phyloP scores from a whole-genome alignment of 2,888 invertebrate genomes.

The Stenodema calcarata region DNA sequence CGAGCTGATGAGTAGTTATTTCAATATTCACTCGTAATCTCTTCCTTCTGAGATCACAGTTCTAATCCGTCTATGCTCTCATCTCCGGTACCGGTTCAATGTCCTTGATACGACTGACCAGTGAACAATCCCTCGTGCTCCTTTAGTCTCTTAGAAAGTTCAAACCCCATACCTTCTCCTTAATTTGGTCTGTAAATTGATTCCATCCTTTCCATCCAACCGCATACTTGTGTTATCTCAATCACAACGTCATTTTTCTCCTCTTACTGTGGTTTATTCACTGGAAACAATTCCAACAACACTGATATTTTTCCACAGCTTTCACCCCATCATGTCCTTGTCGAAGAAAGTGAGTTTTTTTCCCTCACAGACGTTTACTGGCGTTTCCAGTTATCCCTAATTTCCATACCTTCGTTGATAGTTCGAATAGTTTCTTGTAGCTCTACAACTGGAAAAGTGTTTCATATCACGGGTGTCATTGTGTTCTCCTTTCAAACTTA shows the following conservation, averaged over 20 bases:
- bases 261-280: not conserved
- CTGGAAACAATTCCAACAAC: not conserved
- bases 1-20: not conserved
- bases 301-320: not conserved
- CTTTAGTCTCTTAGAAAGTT: not conserved
- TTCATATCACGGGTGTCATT: no score
- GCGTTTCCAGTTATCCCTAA: not conserved
- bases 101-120: not conserved
- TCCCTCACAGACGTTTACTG: not conserved
- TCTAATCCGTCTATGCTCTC: not conserved
- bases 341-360: not conserved
- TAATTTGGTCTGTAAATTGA: not conserved
- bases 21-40: not conserved
- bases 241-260: not conserved
- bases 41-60: not conserved
- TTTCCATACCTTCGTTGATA: not conserved
- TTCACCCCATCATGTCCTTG: not conserved
- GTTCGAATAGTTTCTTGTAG: not conserved
- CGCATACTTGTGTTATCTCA: not conserved
- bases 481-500: no score
- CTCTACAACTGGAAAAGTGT: no score
- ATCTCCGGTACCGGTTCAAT: not conserved
- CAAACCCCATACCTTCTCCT: not conserved
- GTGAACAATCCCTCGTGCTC: not conserved
- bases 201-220: not conserved